Base-by-base conservation (phyloP, 2,888 invertebrate species). In the Hipparchia semele region DNA sequence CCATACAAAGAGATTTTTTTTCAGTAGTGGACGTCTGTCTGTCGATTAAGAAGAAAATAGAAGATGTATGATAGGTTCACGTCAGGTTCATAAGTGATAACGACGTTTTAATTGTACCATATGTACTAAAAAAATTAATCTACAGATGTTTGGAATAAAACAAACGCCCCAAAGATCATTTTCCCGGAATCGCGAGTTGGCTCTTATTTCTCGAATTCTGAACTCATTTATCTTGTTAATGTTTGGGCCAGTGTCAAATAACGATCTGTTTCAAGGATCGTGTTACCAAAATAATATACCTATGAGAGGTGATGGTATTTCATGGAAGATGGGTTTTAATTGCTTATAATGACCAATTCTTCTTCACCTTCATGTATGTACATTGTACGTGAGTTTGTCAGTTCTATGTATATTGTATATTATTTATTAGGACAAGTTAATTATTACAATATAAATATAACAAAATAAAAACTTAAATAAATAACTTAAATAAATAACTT, bases 151-250 rank as follows among this genome's bases (percentile, higher is more conserved):
- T 59, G 56, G 68, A 13, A 23, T 71, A 64, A 61, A 74, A 71
- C 58, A 67, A 69, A 70, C 64, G 59, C 13, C 45, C 39, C 58
- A 68, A 71, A 66, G 67, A 72, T 53, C 64, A 49, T 65, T n/a
- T 84, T 86, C 86, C 79, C 53, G 71, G 86, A 87, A 87, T 79
- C 77, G 79, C 80, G 77, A 79, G 79, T 80, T 83, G 83, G 85
- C 75, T 83, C 82, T 81, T 79, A 73, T 39, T 76, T 84, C 83
- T 81, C 79, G 72, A 77, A 80, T 76, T 80, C 80, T 73, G 79
- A 79, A 80, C 77, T 77, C 82, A 85, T 89, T 86, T 84, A 82
- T 90, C 86, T 84, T 84, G 65, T 75, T 74, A 80, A 81, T 79
- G 80, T 76, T 75, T 75, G 75, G 75, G 76, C 75, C 75, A 72